phyloP scores from a whole-genome alignment of 2,797 vertebrate species.

The Esox lucius region DNA sequence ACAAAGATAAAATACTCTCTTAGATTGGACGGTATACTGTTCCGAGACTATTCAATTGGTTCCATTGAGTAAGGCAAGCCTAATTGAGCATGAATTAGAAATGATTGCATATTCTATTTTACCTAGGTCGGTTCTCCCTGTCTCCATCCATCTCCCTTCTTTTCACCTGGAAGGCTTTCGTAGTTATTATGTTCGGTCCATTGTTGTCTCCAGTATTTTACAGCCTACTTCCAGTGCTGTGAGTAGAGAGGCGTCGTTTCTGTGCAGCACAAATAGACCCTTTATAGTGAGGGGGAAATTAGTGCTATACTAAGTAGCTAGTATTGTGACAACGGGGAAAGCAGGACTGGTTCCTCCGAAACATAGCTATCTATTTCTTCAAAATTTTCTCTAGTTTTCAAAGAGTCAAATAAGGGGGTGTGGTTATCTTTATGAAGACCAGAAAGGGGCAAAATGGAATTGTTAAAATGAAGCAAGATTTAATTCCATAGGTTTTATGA shows the following conservation, averaged over 20 bases:
- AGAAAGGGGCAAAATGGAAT: constrained; percentile 11
- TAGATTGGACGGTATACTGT: background rate
- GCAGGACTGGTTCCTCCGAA: background rate
- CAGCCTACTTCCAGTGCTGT: constrained; percentile 46
- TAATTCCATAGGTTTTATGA: background rate
- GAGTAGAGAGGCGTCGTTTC: constrained; percentile 55
- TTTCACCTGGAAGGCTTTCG: background rate
- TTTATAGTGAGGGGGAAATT: constrained; percentile 54
- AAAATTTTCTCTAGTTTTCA: background rate
- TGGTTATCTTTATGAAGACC: background rate
- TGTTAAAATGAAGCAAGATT: constrained; percentile 20
- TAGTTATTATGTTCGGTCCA: constrained; percentile 26
- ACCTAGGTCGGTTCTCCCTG: background rate
- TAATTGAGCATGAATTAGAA: background rate
- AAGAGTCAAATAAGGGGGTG: too few relatives aligned
- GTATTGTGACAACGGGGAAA: constrained; percentile 30
- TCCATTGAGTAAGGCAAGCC: background rate
- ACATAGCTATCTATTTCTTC: background rate
- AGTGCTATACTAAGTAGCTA: constrained; percentile 66
- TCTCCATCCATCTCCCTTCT: background rate
- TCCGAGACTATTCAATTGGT: background rate
- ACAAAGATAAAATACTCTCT: background rate
- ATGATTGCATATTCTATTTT: background rate
- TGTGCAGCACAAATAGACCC: constrained; percentile 62
- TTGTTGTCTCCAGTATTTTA: constrained; percentile 49